A percentile compares a stretch with the other conserved stretches of the same genome.
These are phyloP conservation scores for Schizotus pectinicornis DNA, from an alignment of 2,888 invertebrate genomes.

Conservation along the genomic window DNA sequence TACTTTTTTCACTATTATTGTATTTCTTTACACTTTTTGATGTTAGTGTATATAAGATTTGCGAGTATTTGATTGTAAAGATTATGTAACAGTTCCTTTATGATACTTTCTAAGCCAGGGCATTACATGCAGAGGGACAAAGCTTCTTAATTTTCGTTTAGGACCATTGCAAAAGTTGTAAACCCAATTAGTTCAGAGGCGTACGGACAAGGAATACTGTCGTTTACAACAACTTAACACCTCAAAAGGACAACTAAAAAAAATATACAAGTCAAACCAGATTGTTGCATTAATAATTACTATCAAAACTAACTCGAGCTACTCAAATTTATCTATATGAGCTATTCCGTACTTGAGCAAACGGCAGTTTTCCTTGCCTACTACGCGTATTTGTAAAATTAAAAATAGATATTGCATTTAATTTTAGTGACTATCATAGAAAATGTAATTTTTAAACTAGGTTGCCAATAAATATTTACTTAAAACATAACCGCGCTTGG, in stretches of 20 bases:
- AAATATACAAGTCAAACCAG: no score
- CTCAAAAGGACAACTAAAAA: no score
- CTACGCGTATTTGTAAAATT: constrained; percentile 20
- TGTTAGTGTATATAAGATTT: constrained; percentile 33
- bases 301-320: no score
- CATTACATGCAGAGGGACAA: constrained; percentile 30
- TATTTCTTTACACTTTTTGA: constrained; percentile 40
- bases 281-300: no score
- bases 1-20: constrained; percentile 29
- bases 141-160: constrained; percentile 21
- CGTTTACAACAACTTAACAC: no score
- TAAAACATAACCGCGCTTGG: constrained; percentile 9
- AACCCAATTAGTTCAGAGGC: constrained; percentile 8
- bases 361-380: no score
- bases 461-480: constrained; percentile 30
- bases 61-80: constrained; percentile 33
- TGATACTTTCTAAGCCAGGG: constrained; percentile 31
- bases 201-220: background rate
- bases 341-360: no score
- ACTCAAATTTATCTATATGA: no score
- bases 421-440: constrained; percentile 21
- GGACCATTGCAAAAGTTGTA: constrained; percentile 14
- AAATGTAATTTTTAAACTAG: constrained; percentile 29
- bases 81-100: constrained; percentile 30
- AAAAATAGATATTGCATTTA: constrained; percentile 31